These are phyloP conservation scores for Pygmarrhopalites habei DNA, from an alignment of 1,140 invertebrate species.

Conservation along the genomic window DNA sequence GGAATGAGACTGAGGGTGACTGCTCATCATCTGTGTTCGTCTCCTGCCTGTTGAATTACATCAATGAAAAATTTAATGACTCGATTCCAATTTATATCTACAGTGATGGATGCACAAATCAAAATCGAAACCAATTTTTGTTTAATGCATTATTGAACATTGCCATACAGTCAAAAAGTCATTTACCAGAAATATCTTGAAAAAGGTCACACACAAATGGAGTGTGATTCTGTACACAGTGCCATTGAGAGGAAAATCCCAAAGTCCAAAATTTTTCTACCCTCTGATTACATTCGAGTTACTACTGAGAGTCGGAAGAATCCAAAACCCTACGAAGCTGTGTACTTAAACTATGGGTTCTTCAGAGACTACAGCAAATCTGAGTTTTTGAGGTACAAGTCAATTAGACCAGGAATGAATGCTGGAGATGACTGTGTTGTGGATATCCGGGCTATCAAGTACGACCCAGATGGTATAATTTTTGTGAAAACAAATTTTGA, in stretches of 20 bases:
- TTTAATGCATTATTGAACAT: conserved; percentile 42
- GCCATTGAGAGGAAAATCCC: conserved; percentile 38
- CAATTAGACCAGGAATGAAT: conserved; percentile 9
- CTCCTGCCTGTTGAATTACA: conserved; percentile 42
- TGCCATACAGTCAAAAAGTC: too few species aligned
- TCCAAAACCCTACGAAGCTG: background rate
- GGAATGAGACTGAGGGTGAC: conserved; percentile 44
- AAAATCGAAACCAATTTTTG: conserved; percentile 42
- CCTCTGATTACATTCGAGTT: conserved; percentile 16
- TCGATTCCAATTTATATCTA: conserved; percentile 29
- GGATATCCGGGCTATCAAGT: conserved; percentile 6
- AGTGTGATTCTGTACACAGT: conserved; percentile 41
- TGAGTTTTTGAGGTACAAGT: background rate
- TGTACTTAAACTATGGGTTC: background rate
- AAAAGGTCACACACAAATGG: conserved; percentile 45
- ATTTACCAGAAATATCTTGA: conserved; percentile 44
- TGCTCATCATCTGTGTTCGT: conserved; percentile 45
- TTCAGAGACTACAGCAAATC: background rate
- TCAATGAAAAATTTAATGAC: conserved; percentile 21
- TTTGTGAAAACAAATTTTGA: background rate
- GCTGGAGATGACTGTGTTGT: background rate
- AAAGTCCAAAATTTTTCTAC: conserved; percentile 24
- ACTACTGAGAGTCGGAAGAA: background rate
- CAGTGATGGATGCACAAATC: conserved; percentile 42
- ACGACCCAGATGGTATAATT: conserved; percentile 3